These are phyloP conservation scores for Andrena bucephala DNA, from an alignment of 2,888 invertebrate species.

Conservation along the genomic window DNA sequence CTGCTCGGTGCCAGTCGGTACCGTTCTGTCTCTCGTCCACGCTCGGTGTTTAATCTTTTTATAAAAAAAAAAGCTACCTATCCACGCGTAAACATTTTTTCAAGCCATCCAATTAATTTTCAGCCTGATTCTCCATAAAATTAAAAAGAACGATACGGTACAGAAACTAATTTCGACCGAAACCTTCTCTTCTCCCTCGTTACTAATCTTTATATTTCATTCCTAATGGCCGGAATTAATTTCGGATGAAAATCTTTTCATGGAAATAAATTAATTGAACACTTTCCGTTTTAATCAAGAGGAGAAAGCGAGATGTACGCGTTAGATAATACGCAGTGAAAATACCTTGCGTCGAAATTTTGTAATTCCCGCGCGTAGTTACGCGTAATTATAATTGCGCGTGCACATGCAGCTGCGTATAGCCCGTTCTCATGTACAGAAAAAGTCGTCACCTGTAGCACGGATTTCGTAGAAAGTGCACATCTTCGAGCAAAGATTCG, in stretches of 20 bases:
- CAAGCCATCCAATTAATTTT: not conserved
- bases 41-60: constrained; percentile 1
- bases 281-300: no score
- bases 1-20: constrained; percentile 55
- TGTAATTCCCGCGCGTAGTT: constrained; percentile 38
- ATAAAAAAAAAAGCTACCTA: not conserved
- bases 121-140: no score
- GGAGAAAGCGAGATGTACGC: constrained; percentile 9
- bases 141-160: no score
- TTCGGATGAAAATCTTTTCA: no score
- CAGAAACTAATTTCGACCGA: no score
- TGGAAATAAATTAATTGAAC: no score
- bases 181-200: no score
- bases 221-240: no score
- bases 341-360: constrained; percentile 26
- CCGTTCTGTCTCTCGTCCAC: constrained; percentile 50
- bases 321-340: constrained; percentile 26
- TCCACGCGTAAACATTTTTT: not conserved
- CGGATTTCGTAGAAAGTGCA: constrained; percentile 33
- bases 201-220: no score
- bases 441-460: not conserved
- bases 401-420: constrained; percentile 17
- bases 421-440: constrained; percentile 8
- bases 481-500: not conserved
- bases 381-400: constrained; percentile 40